These are phyloP conservation scores for Liolophura sinensis DNA, from an alignment of 1,140 invertebrate species.

Conservation along the genomic window DNA sequence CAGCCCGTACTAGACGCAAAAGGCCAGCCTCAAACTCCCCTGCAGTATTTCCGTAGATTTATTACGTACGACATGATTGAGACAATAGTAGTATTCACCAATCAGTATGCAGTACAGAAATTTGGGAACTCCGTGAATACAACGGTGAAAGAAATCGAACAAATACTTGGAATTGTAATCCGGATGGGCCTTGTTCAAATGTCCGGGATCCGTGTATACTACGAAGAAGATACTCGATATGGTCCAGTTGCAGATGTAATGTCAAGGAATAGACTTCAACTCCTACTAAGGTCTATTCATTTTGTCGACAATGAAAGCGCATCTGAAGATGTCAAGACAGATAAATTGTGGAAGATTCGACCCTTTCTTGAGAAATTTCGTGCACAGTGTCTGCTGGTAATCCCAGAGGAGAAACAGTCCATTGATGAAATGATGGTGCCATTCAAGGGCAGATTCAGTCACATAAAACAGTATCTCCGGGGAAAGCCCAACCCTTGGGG, in stretches of 20 bases:
- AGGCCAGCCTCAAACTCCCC: too few relatives aligned
- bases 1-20: too few relatives aligned
- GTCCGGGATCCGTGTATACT: constrained; percentile 14
- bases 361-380: constrained; percentile 14
- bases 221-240: constrained; percentile 16
- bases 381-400: constrained; percentile 1
- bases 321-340: constrained; percentile 9
- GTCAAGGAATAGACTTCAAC: constrained; percentile 12
- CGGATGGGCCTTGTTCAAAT: too few relatives aligned
- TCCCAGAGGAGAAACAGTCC: constrained; percentile 13
- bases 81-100: too few relatives aligned
- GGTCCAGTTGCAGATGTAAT: constrained; percentile 15
- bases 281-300: constrained; percentile 9
- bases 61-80: too few relatives aligned
- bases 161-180: too few relatives aligned
- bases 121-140: too few relatives aligned
- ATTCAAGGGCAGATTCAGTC: constrained; percentile 26
- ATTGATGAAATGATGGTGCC: constrained; percentile 26
- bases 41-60: too few relatives aligned
- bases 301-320: constrained; percentile 17
- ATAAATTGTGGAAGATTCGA: constrained; percentile 16
- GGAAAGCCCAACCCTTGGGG: constrained; percentile 34
- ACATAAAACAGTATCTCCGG: constrained; percentile 27
- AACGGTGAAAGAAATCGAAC: too few relatives aligned
- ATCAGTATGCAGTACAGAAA: too few relatives aligned